Evolutionary conservation across 2,113 vertebrate species (phyloP).

Genomic region (Pogonocichla stellata): DNA sequence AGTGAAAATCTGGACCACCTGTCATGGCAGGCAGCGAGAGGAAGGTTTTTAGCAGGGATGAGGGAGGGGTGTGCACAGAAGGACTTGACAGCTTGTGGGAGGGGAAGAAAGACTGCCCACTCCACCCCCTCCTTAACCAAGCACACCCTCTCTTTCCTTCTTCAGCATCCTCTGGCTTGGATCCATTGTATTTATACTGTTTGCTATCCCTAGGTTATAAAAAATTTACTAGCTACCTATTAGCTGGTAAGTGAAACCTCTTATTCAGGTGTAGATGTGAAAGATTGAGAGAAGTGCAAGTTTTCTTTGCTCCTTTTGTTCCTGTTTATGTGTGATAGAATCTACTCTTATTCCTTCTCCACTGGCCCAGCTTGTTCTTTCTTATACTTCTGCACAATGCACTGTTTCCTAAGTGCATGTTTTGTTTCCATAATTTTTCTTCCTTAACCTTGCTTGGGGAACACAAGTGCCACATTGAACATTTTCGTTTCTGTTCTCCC

Average conservation of each 20-base stretch:
- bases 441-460: neutral
- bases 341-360: neutral
- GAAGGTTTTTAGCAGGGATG: constrained; percentile 48
- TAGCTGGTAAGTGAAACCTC: neutral
- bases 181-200: neutral
- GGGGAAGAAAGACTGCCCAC: constrained; percentile 26
- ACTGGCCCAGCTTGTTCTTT: neutral
- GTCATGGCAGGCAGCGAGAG: constrained; percentile 54
- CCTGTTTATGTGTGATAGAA: neutral
- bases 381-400: neutral
- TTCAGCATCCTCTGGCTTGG: neutral
- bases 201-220: neutral
- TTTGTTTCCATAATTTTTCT: neutral
- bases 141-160: neutral
- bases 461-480: neutral
- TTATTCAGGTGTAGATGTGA: neutral
- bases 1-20: constrained; percentile 70
- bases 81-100: constrained; percentile 58
- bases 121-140: constrained; percentile 21
- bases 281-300: neutral
- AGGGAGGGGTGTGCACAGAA: constrained; percentile 44
- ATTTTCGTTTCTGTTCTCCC: neutral
- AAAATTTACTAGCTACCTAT: constrained; percentile 6
- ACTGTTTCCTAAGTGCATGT: neutral
- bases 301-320: neutral